Base-by-base conservation (phyloP, 2,797 vertebrate genomes). In the Takifugu rubripes region DNA sequence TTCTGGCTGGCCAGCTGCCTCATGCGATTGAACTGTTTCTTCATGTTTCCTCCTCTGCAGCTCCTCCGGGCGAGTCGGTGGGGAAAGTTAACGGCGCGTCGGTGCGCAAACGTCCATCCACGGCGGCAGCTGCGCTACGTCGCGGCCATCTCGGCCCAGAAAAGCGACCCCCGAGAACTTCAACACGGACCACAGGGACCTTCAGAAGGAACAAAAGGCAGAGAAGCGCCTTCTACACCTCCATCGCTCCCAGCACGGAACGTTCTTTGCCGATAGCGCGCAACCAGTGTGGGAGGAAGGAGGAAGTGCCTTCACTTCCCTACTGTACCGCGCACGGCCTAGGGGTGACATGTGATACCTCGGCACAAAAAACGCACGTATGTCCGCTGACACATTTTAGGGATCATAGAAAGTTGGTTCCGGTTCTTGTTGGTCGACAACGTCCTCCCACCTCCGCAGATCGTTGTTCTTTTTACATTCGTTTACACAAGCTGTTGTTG, bases 1-100 rank as follows among this genome's bases (percentile, higher is more conserved):
- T 95, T 98, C 89, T 98, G 96, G 93, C 95, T 98, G 77, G 96
- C 96, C 64, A 98, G 93, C 83, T 96, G 96, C 82, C 82, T 93
- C 96, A 98, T 95, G 12, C 96, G 95, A 59, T 98, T 98, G 51
- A 98, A 97, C 64, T 98, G 95, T 61, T 98, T 98, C 95, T 98
- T 98, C 96, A 98, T 98, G 49, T 11, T 14, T 36, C 44, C 12
- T 8, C 14, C 44, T 44, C 10, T 7, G 51, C 6, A 56, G 56
- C 59, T 73, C 64, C 65, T 24, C 42, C 24, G 62, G 66, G 72
- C 56, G 16, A 46, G 6, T 31, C 46, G n/a, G 21, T 8, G 17
- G 12, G 3, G 61, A 71, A 85, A 88, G 77, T 86, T 77, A 1
- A 21, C 49, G 60, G 67, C 63, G 40, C 64, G 59, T 49, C 57